Base-by-base conservation (phyloP, 2,888 invertebrate genomes). In the Nomada flava region DNA sequence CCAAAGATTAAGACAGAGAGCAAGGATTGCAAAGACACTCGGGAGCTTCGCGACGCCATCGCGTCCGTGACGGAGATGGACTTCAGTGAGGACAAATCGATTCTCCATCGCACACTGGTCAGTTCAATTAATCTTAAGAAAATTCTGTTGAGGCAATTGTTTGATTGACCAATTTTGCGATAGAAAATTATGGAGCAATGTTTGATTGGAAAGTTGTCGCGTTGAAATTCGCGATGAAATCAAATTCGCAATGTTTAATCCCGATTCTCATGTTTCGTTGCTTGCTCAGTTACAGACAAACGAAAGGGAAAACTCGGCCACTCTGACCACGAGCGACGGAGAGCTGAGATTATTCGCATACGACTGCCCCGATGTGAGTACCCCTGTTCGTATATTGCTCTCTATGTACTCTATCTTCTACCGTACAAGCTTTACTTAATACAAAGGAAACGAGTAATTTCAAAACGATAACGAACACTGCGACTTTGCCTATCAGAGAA, bases 331-430 rank as follows among this genome's bases (percentile, higher is more conserved):
- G 73, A 93, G 92, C 88, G 93, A 93, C 79, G 93, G 93, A 80
- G 93, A 93, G 86, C 86, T 93, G 84, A 91, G 93, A 89, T 91
- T 93, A 82, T 93, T 92, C 79, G 93, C 93, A 81, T 93, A 93
- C 84, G 93, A 93, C 90, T 93, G 92, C 87, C 93, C 92, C 79
- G 93, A 93, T 91, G 93, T 93, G 88, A 93, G 93, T 93, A 88
- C 70, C 91, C 90, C 86, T 90, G 89, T 20, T 65, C 20, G 42
- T 53, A 69, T 44, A 20, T 26, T 53, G 53, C 29, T 55, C 42
- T 64, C 23, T 59, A 44, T 69, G 68, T 75, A 70, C 29, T 68
- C 23, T 82, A 44, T 74, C n/a, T 71, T 64, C 67, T 72, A 76
- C 59, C 65, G 36, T 72, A 72, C 73, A 69, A 84, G 83, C 83